These are phyloP conservation scores for Macrostomum lignano DNA, from an alignment of 1,140 invertebrate species.

Conservation along the genomic window DNA sequence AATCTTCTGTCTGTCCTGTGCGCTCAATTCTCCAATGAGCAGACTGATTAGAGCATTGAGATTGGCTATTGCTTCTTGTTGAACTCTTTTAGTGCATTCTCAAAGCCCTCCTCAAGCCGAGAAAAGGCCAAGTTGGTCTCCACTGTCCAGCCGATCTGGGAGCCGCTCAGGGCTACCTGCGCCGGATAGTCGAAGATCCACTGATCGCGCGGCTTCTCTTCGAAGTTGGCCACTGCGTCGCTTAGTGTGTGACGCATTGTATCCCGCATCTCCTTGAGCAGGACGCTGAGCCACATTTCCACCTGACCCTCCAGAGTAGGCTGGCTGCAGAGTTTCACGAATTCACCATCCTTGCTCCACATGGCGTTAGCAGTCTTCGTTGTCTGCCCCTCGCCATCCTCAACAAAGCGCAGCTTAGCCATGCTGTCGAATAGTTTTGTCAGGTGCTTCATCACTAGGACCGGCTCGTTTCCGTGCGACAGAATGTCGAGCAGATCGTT, in stretches of 20 bases:
- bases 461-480: slow-evolving; percentile 72
- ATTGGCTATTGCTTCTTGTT: slow-evolving; percentile 72
- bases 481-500: slow-evolving; percentile 75
- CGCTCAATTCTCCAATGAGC: slow-evolving; percentile 53
- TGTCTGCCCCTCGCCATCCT: slow-evolving; percentile 46
- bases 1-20: slow-evolving; percentile 71
- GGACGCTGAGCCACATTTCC: slow-evolving; percentile 61
- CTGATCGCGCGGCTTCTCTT: slow-evolving; percentile 69
- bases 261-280: slow-evolving; percentile 49
- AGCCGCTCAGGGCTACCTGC: slow-evolving; percentile 51
- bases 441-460: slow-evolving; percentile 4
- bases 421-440: slow-evolving; percentile 6
- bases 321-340: slow-evolving; percentile 45
- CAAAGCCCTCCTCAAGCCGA: slow-evolving; percentile 65
- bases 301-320: slow-evolving; percentile 55
- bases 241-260: slow-evolving; percentile 50
- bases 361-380: slow-evolving; percentile 41
- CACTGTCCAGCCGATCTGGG: slow-evolving; percentile 87
- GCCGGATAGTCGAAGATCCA: slow-evolving; percentile 84
- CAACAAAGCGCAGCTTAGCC: neutral
- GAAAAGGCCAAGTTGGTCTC: slow-evolving; percentile 66
- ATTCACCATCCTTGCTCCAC: slow-evolving; percentile 77
- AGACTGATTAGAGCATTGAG: slow-evolving; percentile 60
- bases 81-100: slow-evolving; percentile 79
- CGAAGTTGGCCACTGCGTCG: slow-evolving; percentile 54